Conservation (phyloP, 2,113 vertebrate genomes). For the Trogon surrucura region DNA sequence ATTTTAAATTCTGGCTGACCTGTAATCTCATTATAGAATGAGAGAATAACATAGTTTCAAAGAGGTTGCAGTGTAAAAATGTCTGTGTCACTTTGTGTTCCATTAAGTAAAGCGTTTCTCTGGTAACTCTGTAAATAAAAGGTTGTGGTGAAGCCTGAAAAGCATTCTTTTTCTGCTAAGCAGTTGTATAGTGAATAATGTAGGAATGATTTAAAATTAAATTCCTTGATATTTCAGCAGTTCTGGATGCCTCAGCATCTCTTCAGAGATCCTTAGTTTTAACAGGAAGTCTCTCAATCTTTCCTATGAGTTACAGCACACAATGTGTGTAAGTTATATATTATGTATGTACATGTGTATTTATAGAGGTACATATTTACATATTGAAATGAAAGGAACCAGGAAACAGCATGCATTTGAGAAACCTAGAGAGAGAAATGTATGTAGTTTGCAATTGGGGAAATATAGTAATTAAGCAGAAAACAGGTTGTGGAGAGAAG, state of each 20-base stretch:
- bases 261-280: neutral
- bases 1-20: neutral
- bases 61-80: neutral
- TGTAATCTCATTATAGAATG: neutral
- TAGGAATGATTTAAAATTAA: neutral
- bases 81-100: neutral
- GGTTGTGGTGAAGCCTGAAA: neutral
- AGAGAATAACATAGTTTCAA: neutral
- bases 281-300: neutral
- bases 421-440: neutral
- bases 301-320: neutral
- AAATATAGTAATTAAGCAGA: constrained; percentile 28
- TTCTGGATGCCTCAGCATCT: neutral
- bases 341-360: neutral
- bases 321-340: neutral
- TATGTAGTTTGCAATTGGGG: neutral
- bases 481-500: neutral
- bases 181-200: neutral
- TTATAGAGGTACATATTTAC: neutral
- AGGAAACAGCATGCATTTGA: neutral
- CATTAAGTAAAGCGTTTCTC: neutral
- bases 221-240: neutral
- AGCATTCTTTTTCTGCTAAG: neutral
- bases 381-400: neutral
- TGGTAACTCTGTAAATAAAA: neutral